phyloP scores from a whole-genome alignment of 2,113 vertebrate genomes.

The Platysteira castanea region DNA sequence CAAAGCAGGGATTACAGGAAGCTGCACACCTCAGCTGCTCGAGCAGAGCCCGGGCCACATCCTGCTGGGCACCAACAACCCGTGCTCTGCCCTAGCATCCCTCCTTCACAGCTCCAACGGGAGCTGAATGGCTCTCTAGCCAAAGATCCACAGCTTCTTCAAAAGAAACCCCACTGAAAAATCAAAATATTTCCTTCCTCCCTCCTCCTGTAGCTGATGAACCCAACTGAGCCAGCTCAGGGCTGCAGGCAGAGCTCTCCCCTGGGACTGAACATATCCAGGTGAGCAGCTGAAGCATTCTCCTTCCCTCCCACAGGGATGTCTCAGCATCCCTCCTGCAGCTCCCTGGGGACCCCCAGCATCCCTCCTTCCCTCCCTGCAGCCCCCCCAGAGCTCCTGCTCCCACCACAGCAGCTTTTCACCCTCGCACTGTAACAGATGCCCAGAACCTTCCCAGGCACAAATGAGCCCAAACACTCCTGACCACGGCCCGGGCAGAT shows the following conservation, averaged over 20 bases:
- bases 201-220: background rate
- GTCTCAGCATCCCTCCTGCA: background rate
- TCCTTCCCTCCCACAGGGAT: no score
- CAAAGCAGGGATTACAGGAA: background rate
- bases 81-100: background rate
- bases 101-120: background rate
- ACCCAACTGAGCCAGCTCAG: accelerated
- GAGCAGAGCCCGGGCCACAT: background rate
- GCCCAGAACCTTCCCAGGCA: background rate
- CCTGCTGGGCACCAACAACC: background rate
- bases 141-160: background rate
- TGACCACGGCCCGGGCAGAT: background rate
- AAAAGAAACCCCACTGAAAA: background rate
- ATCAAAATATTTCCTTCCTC: background rate
- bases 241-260: background rate
- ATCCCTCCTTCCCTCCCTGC: background rate
- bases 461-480: background rate
- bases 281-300: background rate
- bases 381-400: background rate
- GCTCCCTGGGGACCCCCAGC: background rate
- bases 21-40: background rate
- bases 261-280: background rate
- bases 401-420: background rate
- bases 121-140: background rate
- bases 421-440: accelerated